Base-by-base conservation (phyloP, 2,113 vertebrate species). In the Arothron firmamentum region DNA sequence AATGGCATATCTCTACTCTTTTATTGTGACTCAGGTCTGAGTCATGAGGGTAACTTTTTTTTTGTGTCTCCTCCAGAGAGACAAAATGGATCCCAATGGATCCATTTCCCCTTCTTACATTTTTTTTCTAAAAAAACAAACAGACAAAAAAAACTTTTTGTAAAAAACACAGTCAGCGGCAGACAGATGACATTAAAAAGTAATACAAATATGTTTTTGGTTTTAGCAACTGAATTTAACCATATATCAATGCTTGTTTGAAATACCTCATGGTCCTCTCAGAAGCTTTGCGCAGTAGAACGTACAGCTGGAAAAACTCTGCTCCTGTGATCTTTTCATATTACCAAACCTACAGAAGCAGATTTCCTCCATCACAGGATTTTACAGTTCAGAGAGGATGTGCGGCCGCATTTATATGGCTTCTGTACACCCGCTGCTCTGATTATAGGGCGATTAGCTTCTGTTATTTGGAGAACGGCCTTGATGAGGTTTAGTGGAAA, bases 291-390 rank as follows among this genome's bases (percentile, higher is more conserved):
- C 47, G 48, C 15, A 2, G 54, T n/a, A 25, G 67, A 53, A 52
- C 80, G 79, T 42, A 58, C 50, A 78, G 79, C 87, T 90, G 88
- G 80, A 91, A 90, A 90, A 89, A 88, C 87, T 86, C 89, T 86
- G 84, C 79, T 85, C 70, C 80, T 83, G 75, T 88, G 86, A 88
- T 89, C 82, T 84, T 82, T 72, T 72, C 72, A 64, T 67, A 62
- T 70, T 43, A 81, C 67, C 75, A 72, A 89, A 84, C 85, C 84
- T 84, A 77, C 81, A 87, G 84, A 74, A 85, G 84, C 87, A 89
- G 87, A 85, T 83, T 85, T 88, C 86, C 85, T 89, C 87, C 87
- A 86, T 85, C 71, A 74, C 18, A 38, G 62, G 59, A 8, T 41
- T 56, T 59, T 43, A 65, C 23, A 49, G 18, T 61, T 57, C 23